Percentiles rank a stretch among this genome's conserved stretches.
phyloP scores from a whole-genome alignment of 2,888 invertebrate genomes.

The Bibio marci region DNA sequence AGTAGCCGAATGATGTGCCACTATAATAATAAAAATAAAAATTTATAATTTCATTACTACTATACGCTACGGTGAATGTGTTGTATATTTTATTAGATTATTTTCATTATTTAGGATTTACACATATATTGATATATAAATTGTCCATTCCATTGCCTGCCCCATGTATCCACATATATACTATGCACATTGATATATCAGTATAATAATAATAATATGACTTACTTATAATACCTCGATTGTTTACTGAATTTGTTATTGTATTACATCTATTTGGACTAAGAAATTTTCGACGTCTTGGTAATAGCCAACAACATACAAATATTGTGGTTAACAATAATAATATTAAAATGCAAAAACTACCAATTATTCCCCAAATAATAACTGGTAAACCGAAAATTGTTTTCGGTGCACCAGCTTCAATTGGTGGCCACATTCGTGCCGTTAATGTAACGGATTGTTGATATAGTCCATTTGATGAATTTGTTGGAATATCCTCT shows the following conservation, averaged over 20 bases:
- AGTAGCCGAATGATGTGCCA: conserved; percentile 9
- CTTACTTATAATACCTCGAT: conserved; percentile 1
- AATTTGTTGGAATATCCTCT: conserved; percentile 11
- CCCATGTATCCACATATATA: too few species aligned
- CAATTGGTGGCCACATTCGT: conserved; percentile 21
- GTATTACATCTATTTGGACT: conserved; percentile 6
- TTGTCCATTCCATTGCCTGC: neutral
- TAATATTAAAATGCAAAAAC: conserved; percentile 9
- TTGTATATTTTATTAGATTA: too few species aligned
- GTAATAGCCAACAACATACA: conserved; percentile 12
- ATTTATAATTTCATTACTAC: too few species aligned
- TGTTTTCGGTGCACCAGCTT: conserved; percentile 12
- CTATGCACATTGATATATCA: conserved; percentile 10
- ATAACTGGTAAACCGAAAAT: conserved; percentile 12
- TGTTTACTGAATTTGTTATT: neutral
- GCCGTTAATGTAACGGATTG: conserved; percentile 25
- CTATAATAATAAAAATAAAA: conserved; percentile 4
- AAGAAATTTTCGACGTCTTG: conserved; percentile 11
- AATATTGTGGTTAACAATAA: conserved; percentile 10
- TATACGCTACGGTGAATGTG: too few species aligned
- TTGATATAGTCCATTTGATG: conserved; percentile 17
- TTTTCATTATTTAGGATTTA: too few species aligned
- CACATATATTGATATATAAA: too few species aligned
- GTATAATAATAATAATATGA: conserved; percentile 2
- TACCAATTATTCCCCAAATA: conserved; percentile 12